Conservation (phyloP, 2,113 vertebrate genomes). For the Clupea harengus region DNA sequence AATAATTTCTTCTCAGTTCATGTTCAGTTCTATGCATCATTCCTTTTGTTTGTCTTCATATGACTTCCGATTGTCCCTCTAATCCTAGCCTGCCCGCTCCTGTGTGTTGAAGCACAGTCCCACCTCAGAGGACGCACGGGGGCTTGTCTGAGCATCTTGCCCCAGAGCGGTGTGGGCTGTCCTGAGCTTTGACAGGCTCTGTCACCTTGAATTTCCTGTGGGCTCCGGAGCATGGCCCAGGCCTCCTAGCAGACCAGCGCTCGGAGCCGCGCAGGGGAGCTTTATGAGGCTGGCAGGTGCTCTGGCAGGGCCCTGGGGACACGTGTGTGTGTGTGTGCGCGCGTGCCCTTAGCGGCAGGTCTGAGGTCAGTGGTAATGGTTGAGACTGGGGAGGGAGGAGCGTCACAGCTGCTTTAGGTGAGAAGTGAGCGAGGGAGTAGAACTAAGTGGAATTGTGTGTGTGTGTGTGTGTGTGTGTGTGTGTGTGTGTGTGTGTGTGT, state of each 20-base stretch:
- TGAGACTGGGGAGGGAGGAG: neutral
- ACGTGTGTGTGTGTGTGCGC: slow-evolving; percentile 8
- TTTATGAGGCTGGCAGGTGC: slow-evolving; percentile 10
- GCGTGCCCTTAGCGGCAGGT: neutral
- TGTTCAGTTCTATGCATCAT: neutral
- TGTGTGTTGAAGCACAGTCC: neutral
- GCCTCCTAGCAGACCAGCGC: neutral
- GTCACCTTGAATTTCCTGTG: slow-evolving; percentile 7
- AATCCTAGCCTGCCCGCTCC: neutral
- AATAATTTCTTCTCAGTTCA: too few species aligned
- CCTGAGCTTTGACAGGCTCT: neutral
- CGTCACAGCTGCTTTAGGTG: neutral
- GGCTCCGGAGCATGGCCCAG: neutral
- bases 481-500: slow-evolving; percentile 19
- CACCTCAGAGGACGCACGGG: neutral
- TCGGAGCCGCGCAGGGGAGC: neutral
- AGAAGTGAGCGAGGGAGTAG: neutral
- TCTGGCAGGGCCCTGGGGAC: neutral
- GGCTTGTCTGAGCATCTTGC: neutral
- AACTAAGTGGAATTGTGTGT: neutral
- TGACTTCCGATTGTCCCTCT: neutral
- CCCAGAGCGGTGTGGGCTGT: neutral
- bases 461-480: slow-evolving; percentile 13
- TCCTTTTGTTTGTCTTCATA: neutral
- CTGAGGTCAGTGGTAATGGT: neutral